Evolutionary conservation across 2,113 vertebrate genomes (phyloP).

Genomic region (Pelusios castaneus): DNA sequence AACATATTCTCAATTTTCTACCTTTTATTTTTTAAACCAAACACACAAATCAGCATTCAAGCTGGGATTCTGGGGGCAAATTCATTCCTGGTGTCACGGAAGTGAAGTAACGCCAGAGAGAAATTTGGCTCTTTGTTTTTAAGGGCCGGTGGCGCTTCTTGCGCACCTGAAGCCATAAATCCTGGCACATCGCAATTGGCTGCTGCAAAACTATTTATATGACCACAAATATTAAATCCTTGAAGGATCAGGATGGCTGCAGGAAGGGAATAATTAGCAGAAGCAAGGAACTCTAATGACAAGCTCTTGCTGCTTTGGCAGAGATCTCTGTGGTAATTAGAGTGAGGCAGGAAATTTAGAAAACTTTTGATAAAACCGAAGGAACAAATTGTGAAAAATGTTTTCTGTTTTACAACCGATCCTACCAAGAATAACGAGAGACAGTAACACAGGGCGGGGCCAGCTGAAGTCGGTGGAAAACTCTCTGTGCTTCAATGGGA

Average conservation of each 20-base stretch:
- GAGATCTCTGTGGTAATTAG: not conserved
- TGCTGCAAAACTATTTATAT: not conserved
- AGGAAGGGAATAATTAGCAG: fast-evolving
- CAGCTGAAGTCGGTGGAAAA: not conserved
- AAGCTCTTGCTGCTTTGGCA: not conserved
- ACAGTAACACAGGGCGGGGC: not conserved
- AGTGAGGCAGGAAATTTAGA: fast-evolving
- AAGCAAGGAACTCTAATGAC: not conserved
- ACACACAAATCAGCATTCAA: fast-evolving
- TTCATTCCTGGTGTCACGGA: not conserved
- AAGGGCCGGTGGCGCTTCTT: not conserved
- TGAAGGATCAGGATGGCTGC: not conserved
- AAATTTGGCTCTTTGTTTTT: not conserved
- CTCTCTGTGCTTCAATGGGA: not conserved
- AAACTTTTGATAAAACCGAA: not conserved
- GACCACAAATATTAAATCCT: not conserved
- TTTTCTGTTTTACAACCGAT: not conserved
- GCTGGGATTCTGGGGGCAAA: not conserved
- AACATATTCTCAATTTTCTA: not conserved
- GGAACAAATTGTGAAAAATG: not conserved
- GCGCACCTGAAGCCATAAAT: not conserved
- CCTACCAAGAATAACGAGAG: not conserved
- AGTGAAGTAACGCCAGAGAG: not conserved
- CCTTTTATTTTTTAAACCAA: no score
- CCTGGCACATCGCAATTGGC: not conserved